Conservation (phyloP, 1,140 invertebrate genomes). For the Rhagoletis pomonella region DNA sequence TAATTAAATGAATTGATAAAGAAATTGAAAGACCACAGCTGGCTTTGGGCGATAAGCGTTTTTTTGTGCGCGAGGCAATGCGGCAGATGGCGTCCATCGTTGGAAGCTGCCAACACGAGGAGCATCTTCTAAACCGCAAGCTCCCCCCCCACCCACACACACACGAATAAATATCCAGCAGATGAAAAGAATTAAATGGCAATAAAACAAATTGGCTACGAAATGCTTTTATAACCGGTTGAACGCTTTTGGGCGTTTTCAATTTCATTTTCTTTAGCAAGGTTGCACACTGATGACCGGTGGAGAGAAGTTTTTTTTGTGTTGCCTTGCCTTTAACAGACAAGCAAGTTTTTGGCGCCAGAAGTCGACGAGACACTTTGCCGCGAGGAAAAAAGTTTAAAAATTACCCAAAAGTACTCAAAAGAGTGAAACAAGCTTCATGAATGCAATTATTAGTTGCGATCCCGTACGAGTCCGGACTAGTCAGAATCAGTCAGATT, state of each 20-base stretch:
- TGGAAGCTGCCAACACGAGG: not conserved
- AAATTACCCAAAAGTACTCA: too few species aligned
- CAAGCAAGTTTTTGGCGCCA: too few species aligned
- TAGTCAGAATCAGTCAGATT: too few species aligned
- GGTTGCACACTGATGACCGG: too few species aligned
- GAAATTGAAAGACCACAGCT: not conserved
- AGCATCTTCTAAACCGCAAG: not conserved
- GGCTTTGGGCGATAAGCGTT: not conserved
- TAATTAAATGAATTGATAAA: slow-evolving; percentile 21
- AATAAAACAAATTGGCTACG: slow-evolving; percentile 6
- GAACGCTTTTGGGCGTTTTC: slow-evolving; percentile 10
- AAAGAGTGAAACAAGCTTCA: too few species aligned
- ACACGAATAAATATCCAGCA: not conserved
- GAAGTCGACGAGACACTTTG: too few species aligned
- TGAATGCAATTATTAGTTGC: too few species aligned
- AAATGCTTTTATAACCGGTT: slow-evolving; percentile 23
- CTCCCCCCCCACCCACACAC: not conserved
- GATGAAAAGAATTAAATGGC: not conserved
- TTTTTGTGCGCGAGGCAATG: not conserved
- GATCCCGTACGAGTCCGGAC: too few species aligned
- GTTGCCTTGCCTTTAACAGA: too few species aligned
- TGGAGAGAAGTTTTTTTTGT: too few species aligned
- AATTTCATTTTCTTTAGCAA: not conserved
- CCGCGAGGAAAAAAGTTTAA: too few species aligned
- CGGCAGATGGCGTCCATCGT: not conserved